Conservation (phyloP, 92 coral and sea anemone genomes). For the Nematostella vectensis region DNA sequence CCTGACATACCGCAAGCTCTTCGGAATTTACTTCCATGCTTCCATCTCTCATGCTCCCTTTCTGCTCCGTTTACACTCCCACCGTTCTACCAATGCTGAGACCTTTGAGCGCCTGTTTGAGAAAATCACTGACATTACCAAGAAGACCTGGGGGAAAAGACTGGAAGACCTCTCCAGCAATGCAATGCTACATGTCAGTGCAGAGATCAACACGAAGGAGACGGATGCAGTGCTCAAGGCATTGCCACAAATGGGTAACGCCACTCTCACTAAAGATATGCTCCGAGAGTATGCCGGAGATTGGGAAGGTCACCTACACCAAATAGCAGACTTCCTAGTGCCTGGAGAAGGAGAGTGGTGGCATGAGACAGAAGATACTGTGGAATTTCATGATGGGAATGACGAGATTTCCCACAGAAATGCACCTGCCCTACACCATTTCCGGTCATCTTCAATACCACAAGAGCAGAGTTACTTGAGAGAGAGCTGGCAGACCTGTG, state of each 20-base stretch:
- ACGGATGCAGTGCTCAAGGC: conserved; percentile 11
- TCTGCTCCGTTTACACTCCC: conserved; percentile 4
- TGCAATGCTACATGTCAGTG: conserved; percentile 26
- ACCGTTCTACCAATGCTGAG: conserved; percentile 20
- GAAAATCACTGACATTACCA: conserved; percentile 21
- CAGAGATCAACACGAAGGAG: conserved; percentile 8
- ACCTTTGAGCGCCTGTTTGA: conserved; percentile 16
- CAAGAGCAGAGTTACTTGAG: neutral
- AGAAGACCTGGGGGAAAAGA: conserved; percentile 22
- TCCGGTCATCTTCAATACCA: conserved; percentile 24
- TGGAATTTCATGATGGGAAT: conserved; percentile 43
- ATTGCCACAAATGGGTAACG: conserved; percentile 25
- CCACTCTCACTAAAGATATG: conserved; percentile 14
- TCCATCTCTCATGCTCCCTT: conserved; percentile 15
- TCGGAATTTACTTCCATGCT: conserved; percentile 17
- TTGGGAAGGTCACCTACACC: conserved; percentile 35
- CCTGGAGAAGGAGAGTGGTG: conserved; percentile 48
- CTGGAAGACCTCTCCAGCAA: conserved; percentile 14
- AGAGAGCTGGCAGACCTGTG: conserved; percentile 13
- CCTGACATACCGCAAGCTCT: conserved; percentile 10
- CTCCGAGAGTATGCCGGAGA: conserved; percentile 18
- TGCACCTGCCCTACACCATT: conserved; percentile 54
- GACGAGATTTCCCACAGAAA: conserved; percentile 20
- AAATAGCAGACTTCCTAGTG: conserved; percentile 36
- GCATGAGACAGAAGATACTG: conserved; percentile 22